Conservation (phyloP, 2,113 vertebrate genomes). For the Nycticebus coucang region DNA sequence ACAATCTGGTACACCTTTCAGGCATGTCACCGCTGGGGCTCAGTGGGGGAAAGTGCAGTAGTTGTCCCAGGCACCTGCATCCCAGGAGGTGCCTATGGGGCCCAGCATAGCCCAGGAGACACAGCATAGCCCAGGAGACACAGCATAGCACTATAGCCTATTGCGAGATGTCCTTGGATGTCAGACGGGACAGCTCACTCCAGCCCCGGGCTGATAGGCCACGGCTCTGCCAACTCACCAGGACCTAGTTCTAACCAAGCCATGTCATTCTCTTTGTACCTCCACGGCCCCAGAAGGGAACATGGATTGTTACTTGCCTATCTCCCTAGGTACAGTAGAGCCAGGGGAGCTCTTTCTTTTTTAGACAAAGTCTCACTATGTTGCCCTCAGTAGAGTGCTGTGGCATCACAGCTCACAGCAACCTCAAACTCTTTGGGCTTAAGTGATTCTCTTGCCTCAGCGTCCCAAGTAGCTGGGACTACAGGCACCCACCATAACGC, state of each 20-base stretch:
- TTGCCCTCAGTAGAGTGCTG: too few species aligned
- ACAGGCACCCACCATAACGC: too few species aligned
- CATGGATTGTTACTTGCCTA: not conserved
- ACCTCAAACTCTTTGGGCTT: too few species aligned
- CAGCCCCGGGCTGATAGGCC: too few species aligned
- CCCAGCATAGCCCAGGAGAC: not conserved
- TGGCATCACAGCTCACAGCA: too few species aligned
- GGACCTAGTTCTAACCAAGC: not conserved
- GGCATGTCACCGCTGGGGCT: too few species aligned
- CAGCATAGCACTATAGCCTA: not conserved
- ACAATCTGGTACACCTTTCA: not conserved
- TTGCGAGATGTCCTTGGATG: rapidly evolving
- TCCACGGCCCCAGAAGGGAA: not conserved
- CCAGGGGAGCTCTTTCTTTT: not conserved
- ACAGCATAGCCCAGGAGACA: not conserved
- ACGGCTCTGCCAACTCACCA: not conserved
- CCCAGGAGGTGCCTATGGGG: not conserved
- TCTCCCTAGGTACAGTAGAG: not conserved
- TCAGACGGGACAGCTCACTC: not conserved
- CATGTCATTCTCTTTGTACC: not conserved
- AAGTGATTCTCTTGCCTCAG: too few species aligned
- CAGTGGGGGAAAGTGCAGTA: not conserved
- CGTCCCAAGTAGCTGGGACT: too few species aligned
- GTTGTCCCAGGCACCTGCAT: not conserved
- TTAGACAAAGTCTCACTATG: too few species aligned